Conservation (phyloP, 2,797 vertebrate species). For the Cirrhinus mrigala region DNA sequence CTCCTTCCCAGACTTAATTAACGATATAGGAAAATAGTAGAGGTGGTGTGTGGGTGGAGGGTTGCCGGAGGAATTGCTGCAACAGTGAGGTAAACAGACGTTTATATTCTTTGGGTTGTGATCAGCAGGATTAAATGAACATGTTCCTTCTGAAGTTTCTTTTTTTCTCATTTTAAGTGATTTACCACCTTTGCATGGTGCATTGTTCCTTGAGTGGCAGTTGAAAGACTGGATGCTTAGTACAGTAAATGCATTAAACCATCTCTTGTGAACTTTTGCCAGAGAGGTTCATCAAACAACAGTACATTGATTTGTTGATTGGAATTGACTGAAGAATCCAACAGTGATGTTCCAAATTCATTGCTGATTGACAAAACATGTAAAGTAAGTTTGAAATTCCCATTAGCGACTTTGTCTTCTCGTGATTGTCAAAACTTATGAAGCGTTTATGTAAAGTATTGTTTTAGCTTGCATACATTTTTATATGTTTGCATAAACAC, state of each 20-base stretch:
- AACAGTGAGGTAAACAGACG: neutral
- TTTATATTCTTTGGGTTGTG: constrained; percentile 6
- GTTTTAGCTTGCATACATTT: neutral
- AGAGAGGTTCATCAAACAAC: neutral
- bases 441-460: neutral
- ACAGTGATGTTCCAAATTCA: neutral
- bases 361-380: neutral
- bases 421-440: neutral
- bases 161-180: constrained; percentile 1
- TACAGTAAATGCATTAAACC: neutral
- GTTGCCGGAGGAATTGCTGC: neutral
- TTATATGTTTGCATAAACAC: neutral
- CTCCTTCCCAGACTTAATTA: constrained; percentile 9
- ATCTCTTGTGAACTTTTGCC: neutral
- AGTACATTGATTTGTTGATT: neutral
- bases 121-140: neutral
- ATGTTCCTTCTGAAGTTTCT: neutral
- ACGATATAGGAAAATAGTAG: neutral
- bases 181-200: neutral
- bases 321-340: neutral
- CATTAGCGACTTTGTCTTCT: neutral
- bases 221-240: neutral
- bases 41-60: constrained; percentile 16
- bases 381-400: neutral
- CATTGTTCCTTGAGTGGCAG: neutral